These are phyloP conservation scores for Phrynosoma blainvillii DNA, from an alignment of 2,113 vertebrate genomes.

Conservation along the genomic window DNA sequence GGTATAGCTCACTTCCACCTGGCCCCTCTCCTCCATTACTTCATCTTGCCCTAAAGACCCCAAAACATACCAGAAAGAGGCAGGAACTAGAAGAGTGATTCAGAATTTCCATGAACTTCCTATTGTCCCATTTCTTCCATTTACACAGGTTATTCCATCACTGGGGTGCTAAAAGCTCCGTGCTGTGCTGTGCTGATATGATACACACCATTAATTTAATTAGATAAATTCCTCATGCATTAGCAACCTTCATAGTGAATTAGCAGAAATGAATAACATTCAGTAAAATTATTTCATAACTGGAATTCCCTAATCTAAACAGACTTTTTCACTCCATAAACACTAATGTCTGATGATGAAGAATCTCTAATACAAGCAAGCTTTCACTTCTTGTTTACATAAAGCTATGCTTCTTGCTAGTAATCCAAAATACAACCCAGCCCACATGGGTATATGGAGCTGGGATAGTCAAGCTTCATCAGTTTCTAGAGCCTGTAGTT, in stretches of 20 bases:
- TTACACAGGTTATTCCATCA: neutral
- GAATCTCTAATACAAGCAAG: conserved; percentile 24
- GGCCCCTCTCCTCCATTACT: neutral
- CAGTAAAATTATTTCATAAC: neutral
- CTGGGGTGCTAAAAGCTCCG: neutral
- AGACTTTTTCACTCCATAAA: conserved; percentile 6
- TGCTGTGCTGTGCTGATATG: neutral
- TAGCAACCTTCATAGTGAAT: conserved; percentile 8
- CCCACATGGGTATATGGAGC: neutral
- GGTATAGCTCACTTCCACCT: neutral
- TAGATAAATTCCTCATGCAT: conserved; percentile 33
- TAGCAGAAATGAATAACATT: neutral
- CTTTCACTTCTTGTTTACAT: neutral
- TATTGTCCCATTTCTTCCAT: neutral
- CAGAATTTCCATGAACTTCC: neutral
- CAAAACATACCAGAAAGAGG: neutral
- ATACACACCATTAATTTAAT: conserved; percentile 35
- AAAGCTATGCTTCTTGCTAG: neutral
- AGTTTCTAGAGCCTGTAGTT: neutral
- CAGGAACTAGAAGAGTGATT: neutral
- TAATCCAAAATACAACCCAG: neutral
- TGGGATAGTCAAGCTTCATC: neutral
- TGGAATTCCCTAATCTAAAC: neutral
- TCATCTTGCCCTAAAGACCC: neutral
- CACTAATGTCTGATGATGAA: neutral